Evolutionary conservation across 2,888 invertebrate genomes (phyloP).

Genomic region (Eledona agricola): DNA sequence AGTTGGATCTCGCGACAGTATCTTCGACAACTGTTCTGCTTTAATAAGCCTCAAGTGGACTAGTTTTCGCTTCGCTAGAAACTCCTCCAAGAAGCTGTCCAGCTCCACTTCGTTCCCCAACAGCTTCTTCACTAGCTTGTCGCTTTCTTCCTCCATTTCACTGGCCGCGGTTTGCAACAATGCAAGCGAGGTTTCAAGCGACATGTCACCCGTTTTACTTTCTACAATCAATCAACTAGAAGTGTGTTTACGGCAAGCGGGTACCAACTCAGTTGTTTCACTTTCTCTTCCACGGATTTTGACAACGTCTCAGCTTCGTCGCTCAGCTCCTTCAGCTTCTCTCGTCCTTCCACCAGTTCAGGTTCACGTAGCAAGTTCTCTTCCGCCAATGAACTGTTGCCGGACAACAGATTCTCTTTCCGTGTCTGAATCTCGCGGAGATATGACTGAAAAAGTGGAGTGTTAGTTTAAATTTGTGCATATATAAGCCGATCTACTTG

Average conservation of each 20-base stretch:
- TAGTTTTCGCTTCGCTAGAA: constrained; percentile 76
- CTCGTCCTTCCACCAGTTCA: constrained; percentile 77
- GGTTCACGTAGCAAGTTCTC: constrained; percentile 90
- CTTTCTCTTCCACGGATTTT: constrained; percentile 76
- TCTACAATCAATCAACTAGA: constrained; percentile 65
- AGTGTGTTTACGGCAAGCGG: background rate
- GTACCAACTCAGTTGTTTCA: constrained; percentile 78
- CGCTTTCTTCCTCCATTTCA: constrained; percentile 93
- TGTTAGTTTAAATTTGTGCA: background rate
- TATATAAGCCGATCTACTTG: constrained; percentile 62
- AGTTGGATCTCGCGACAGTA: constrained; percentile 64
- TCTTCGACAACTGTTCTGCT: constrained; percentile 89
- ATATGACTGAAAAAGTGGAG: constrained; percentile 67
- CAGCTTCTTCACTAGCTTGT: constrained; percentile 82
- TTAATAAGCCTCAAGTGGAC: constrained; percentile 89
- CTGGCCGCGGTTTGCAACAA: constrained; percentile 90
- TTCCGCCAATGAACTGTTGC: constrained; percentile 91
- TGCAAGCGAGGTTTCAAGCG: constrained; percentile 86
- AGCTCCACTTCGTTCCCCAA: constrained; percentile 75
- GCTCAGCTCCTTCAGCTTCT: constrained; percentile 73
- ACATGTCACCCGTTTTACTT: constrained; percentile 78
- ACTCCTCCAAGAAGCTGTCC: constrained; percentile 88
- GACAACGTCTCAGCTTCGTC: constrained; percentile 74
- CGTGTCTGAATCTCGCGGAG: constrained; percentile 83
- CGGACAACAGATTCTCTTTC: constrained; percentile 86